These are phyloP conservation scores for Cyprinodon brontotheroides DNA, from an alignment of 2,113 vertebrate species.

Conservation along the genomic window DNA sequence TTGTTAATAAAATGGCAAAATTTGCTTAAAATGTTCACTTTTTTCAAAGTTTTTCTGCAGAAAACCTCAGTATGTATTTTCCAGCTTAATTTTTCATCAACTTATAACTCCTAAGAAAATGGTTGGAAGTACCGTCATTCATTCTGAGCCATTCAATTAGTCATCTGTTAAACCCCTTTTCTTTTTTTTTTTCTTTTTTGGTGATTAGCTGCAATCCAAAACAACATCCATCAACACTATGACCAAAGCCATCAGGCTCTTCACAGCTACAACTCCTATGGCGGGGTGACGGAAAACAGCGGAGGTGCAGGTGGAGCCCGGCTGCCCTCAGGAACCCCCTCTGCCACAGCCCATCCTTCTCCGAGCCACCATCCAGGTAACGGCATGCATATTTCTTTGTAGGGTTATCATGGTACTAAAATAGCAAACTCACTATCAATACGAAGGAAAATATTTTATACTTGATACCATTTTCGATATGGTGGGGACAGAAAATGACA, in stretches of 20 bases:
- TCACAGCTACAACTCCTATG: conserved; percentile 52
- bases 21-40: too few relatives aligned
- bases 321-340: conserved; percentile 65
- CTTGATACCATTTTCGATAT: too few relatives aligned
- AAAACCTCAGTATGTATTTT: too few relatives aligned
- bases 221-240: conserved; percentile 57
- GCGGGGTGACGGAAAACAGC: conserved; percentile 15
- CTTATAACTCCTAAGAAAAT: too few relatives aligned
- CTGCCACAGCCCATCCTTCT: conserved; percentile 76
- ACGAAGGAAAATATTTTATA: too few relatives aligned
- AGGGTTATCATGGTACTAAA: too few relatives aligned
- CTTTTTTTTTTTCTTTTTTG: not conserved
- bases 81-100: too few relatives aligned
- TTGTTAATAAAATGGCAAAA: too few relatives aligned
- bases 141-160: not conserved
- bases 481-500: too few relatives aligned
- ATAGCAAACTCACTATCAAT: too few relatives aligned
- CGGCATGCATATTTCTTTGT: not conserved
- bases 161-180: not conserved
- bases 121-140: not conserved
- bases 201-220: conserved; percentile 30
- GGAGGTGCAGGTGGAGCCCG: conserved; percentile 40
- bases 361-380: conserved; percentile 76
- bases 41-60: too few relatives aligned
- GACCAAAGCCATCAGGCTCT: conserved; percentile 60